Evolutionary conservation across 2,113 vertebrate species (phyloP).

Genomic region (Corvus hawaiiensis): DNA sequence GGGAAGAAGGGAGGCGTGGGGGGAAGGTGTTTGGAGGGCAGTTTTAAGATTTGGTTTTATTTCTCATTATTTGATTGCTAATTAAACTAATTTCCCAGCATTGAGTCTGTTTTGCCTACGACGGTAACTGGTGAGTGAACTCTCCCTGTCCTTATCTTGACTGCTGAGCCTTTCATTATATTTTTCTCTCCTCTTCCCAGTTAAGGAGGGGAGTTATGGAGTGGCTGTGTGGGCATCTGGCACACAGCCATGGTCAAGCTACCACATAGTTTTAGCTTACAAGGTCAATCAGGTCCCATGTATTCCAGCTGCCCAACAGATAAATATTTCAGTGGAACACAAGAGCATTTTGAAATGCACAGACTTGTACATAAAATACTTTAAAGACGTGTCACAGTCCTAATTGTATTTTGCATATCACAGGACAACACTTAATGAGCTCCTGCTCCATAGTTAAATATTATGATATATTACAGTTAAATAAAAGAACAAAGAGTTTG

Average conservation of each 20-base stretch:
- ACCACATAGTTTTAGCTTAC: not conserved
- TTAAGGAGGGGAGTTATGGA: not conserved
- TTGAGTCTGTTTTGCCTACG: not conserved
- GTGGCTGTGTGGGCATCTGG: not conserved
- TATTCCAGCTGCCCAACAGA: not conserved
- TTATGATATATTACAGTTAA: not conserved
- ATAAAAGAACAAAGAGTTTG: not conserved
- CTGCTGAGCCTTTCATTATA: not conserved
- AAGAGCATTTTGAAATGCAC: not conserved
- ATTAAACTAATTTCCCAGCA: not conserved
- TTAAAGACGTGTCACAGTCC: not conserved
- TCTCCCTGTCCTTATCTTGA: not conserved
- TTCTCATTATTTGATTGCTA: not conserved
- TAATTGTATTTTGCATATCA: not conserved
- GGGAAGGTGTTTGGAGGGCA: not conserved
- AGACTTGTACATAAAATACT: not conserved
- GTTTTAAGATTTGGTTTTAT: not conserved
- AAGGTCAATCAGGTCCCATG: not conserved
- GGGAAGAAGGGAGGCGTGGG: not conserved
- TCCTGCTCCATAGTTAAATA: not conserved
- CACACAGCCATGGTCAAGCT: not conserved
- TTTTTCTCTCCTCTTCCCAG: not conserved
- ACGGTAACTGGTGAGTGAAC: not conserved
- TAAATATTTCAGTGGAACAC: not conserved
- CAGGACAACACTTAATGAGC: not conserved